A percentile compares a stretch with the other conserved stretches of the same genome.
These are phyloP conservation scores for Bufotes viridis DNA, from an alignment of 2,797 vertebrate species.

Conservation along the genomic window DNA sequence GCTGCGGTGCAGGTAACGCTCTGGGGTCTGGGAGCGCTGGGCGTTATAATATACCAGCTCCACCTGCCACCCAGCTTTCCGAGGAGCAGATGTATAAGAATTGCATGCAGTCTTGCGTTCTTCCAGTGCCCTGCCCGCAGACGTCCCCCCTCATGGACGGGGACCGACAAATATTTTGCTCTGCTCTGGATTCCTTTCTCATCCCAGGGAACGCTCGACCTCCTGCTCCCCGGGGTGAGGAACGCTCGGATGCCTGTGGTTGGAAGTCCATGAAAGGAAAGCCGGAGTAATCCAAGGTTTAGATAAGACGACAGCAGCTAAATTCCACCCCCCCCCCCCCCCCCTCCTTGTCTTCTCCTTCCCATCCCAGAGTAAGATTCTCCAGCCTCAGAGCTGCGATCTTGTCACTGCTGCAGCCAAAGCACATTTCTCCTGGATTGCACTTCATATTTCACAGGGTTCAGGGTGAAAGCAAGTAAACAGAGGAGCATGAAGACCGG, in stretches of 20 bases:
- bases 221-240: slow-evolving; percentile 34
- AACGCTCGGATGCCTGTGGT: slow-evolving; percentile 20
- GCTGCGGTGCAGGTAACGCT: no score
- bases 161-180: slow-evolving; percentile 4
- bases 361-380: slow-evolving; percentile 15
- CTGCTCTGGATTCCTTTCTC: slow-evolving; percentile 26
- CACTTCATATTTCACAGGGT: slow-evolving; percentile 34
- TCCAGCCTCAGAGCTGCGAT: not conserved
- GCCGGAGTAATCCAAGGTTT: slow-evolving; percentile 25
- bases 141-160: no score
- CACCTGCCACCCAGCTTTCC: slow-evolving; percentile 5
- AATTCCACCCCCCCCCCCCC: slow-evolving; percentile 19
- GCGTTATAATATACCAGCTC: no score
- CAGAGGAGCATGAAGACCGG: not conserved
- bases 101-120: no score
- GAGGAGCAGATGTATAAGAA: not conserved
- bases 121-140: no score
- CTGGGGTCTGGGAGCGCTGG: not conserved
- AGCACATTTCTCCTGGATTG: slow-evolving; percentile 48
- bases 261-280: slow-evolving; percentile 61
- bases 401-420: slow-evolving; percentile 24
- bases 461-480: slow-evolving; percentile 3
- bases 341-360: not conserved
- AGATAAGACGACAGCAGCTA: slow-evolving; percentile 29
- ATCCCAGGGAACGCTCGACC: slow-evolving; percentile 32